Conservation (phyloP, 2,113 vertebrate species). For the Solea solea region DNA sequence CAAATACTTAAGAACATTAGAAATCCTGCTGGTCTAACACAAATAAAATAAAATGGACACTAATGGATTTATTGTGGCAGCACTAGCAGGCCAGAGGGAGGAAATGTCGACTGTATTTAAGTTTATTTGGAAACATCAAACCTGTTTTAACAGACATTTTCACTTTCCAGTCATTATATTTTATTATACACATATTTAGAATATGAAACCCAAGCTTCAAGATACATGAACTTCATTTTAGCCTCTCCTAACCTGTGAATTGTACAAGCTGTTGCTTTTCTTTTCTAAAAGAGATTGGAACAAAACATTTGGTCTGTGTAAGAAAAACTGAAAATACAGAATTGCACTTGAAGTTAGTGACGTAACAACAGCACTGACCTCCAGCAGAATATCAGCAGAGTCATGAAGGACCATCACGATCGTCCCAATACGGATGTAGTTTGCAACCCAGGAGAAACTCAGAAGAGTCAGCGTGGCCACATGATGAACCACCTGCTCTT, state of each 20-base stretch:
- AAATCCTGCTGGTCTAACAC: too few species aligned
- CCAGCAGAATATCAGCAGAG: conserved; percentile 88
- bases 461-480: conserved; percentile 89
- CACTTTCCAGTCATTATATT: not conserved
- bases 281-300: too few species aligned
- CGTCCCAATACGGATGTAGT: conserved; percentile 91
- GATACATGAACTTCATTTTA: not conserved
- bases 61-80: too few species aligned
- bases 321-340: not conserved
- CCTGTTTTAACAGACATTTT: not conserved
- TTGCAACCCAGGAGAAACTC: conserved; percentile 92
- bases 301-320: not conserved
- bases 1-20: too few species aligned
- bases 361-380: conserved; percentile 79
- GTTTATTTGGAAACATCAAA: too few species aligned
- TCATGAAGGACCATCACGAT: conserved; percentile 91
- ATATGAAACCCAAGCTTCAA: too few species aligned
- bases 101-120: too few species aligned
- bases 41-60: too few species aligned
- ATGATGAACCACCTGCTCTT: conserved; percentile 91
- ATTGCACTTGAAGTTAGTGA: not conserved
- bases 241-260: too few species aligned
- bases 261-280: too few species aligned
- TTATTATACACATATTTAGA: too few species aligned
- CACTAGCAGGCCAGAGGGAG: not conserved